Base-by-base conservation (phyloP, 1,140 invertebrate species). In the Microplitis demolitor region DNA sequence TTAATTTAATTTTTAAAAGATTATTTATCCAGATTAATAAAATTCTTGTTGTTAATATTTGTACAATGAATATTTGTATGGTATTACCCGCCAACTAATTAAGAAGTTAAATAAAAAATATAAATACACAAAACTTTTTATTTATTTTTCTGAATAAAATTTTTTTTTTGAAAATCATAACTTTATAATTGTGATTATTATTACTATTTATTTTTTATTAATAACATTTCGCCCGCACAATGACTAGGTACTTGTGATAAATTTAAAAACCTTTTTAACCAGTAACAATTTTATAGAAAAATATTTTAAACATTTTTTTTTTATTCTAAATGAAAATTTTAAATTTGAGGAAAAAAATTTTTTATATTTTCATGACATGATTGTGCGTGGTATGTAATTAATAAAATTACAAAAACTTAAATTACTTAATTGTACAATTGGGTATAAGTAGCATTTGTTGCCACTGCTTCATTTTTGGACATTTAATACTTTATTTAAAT, bases 241-340 rank as follows among this genome's bases (percentile, higher is more conserved):
- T 85, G 84, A 87, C 83, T 86, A 87, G 84, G 79, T 81, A 71
- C 75, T 80, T 74, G 75, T 78, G 77, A 82, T 83, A 80, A 74
- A 83, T 77, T 76, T 79, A 66, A 53, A 16, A 35, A 58, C 76
- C 79, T 80, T 77, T 69, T 75, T 66, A 74, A 79, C 78, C 62
- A 73, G 78, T 78, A 83, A 86, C 82, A 84, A 79, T 81, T 81
- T 77, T 83, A 81, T 84, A 85, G 74, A 86, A 86, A 86, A 85
- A 86, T 85, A 85, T 79, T 69, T 56, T 56, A 64, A 53, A 54
- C 24, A 63, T 73, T 66, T 54, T 51, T 60, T 24, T 24, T 64
- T 70, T 16, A n/a, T 51, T 51, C 13, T 1, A 51, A n/a, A 51
- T 51, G 45, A n/a, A 51, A 51, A 51, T 51, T 51, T n/a, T n/a